phyloP scores from a whole-genome alignment of 2,113 vertebrate genomes.

The Saguinus midas region DNA sequence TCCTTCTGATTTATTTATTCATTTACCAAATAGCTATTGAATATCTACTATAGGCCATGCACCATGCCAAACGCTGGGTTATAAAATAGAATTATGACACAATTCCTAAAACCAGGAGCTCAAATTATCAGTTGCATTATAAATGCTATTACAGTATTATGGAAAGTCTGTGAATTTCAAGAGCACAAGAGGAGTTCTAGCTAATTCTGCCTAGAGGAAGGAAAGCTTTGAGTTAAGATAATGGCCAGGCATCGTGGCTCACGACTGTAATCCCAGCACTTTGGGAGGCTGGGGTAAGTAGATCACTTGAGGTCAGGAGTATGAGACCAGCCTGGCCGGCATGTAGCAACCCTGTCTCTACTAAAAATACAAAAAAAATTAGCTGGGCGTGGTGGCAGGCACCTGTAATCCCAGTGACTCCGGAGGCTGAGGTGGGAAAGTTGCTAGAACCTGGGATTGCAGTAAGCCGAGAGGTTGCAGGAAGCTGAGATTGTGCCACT shows the following conservation, averaged over 20 bases:
- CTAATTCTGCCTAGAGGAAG: background rate
- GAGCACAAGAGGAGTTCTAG: background rate
- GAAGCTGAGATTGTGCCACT: no score
- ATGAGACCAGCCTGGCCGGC: no score
- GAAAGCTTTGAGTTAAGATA: background rate
- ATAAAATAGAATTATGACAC: constrained; percentile 14
- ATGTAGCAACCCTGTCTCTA: no score
- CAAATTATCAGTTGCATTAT: background rate
- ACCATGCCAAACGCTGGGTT: background rate
- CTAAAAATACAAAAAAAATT: no score
- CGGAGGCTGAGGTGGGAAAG: no score
- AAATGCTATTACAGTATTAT: constrained; percentile 35
- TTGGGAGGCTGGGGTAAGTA: no score
- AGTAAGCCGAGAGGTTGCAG: no score
- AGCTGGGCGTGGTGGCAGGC: no score
- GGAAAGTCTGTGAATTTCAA: constrained; percentile 3
- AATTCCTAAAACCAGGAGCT: constrained; percentile 21
- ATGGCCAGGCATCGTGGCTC: background rate
- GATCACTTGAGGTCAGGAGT: no score
- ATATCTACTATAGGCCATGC: background rate
- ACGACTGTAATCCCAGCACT: no score
- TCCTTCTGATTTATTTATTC: constrained; percentile 3
- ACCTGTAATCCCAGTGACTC: no score
- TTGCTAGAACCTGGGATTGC: no score
- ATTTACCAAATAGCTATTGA: constrained; percentile 32